Evolutionary conservation across 2,888 invertebrate genomes (phyloP), one percentile per base, ranked within the genome.

Genomic region (Chironomus riparius): DNA sequence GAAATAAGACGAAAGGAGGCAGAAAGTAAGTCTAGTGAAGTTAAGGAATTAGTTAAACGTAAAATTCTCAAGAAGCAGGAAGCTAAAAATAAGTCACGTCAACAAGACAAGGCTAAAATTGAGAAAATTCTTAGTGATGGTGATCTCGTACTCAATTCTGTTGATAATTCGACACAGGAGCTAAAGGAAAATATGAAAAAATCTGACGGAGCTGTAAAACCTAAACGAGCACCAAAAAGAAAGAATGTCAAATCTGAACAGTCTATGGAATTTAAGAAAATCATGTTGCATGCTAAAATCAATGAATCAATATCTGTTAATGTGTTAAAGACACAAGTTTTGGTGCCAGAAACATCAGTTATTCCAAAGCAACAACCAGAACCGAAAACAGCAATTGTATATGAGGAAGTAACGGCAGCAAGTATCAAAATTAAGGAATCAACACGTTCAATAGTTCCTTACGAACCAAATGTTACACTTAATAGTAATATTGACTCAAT

Each of bases 1-100:
- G 80, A 79, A 1, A 78, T 79, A 0, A 80, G 81, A 1, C 73
- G 61, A 2, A 70, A 70, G 13, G 68, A 65, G 28, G 56, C 50
- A 15, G 72, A 76, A 72, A 62, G 28, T 22, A 62, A 73, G 47
- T 28, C 70, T 12, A 68, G 47, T 24, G 76, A 76, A 69, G 76
- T 76, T 12, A 68, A 76, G 15, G 76, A 68, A 56, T 24, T 68
- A 10, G 69, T 76, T n/a, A 76, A 76, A 47, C 24, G 69, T 7
- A 56, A 76, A 22, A 76, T 76, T 38, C 61, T 76, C 1, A 76
- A 69, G 38, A 76, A 76, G 18, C 69, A 69, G 18, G 76, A 69
- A 68, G 56, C 24, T 6, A 69, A 50, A 47, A 38, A 38, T 28
- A 69, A 69, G 15, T 24, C 65, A 7, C 47, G 47, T 6, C 28